Evolutionary conservation across 2,797 vertebrate species (phyloP).

Genomic region (Myripristis murdjan): DNA sequence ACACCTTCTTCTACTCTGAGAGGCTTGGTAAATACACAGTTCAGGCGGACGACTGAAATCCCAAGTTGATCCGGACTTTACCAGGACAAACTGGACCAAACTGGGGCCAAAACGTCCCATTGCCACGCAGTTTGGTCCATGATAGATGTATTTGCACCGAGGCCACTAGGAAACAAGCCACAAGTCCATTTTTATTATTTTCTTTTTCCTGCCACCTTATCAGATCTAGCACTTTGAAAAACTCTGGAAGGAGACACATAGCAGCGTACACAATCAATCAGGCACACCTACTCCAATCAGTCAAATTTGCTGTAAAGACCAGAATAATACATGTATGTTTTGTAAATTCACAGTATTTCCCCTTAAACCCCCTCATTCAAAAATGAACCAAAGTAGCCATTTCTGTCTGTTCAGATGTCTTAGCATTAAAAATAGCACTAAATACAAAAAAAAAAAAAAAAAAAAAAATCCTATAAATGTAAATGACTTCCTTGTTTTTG

Average conservation of each 20-base stretch:
- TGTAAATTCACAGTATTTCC: constrained; percentile 53
- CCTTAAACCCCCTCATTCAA: constrained; percentile 29
- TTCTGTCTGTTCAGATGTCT: constrained; percentile 55
- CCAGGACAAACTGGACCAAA: constrained; percentile 25
- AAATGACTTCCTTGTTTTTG: constrained; percentile 66
- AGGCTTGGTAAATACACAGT: background rate
- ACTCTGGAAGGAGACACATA: constrained; percentile 18
- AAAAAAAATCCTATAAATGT: constrained; percentile 59
- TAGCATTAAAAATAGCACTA: constrained; percentile 45
- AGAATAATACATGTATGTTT: constrained; percentile 63
- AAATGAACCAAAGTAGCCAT: constrained; percentile 76
- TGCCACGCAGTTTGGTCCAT: constrained; percentile 60
- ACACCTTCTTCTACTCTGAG: constrained; percentile 9
- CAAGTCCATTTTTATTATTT: constrained; percentile 49
- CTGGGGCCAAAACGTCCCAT: constrained; percentile 14
- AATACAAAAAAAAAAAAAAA: constrained; percentile 46
- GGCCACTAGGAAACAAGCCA: constrained; percentile 62
- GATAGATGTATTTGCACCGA: constrained; percentile 32
- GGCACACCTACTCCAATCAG: constrained; percentile 18
- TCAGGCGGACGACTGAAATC: constrained; percentile 4
- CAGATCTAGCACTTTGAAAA: constrained; percentile 69
- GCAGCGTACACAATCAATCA: background rate
- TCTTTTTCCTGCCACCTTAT: constrained; percentile 27
- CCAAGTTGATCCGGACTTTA: constrained; percentile 24
- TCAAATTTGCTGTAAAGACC: constrained; percentile 31